Evolutionary conservation across 2,797 vertebrate genomes (phyloP), one percentile per base, ranked within the genome.

Genomic region (Rhabdomys pumilio): DNA sequence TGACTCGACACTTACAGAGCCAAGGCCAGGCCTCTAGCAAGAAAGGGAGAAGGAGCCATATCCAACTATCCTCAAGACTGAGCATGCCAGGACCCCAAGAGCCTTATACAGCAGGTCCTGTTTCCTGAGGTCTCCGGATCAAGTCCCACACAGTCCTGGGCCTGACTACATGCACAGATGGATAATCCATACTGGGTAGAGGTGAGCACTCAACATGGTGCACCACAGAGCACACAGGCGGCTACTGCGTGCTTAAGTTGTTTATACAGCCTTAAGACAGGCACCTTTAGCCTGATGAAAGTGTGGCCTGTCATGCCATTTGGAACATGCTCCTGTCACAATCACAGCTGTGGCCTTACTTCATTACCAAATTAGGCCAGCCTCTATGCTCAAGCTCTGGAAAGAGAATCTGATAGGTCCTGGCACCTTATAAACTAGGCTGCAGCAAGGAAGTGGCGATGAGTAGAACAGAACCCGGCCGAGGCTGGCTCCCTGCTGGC

Each of bases 161-260:
- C 41, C 50, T 17, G 69, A 65, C 47, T 0, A 13, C 13, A 17
- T 47, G 10, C 19, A 11, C 80, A 72, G 6, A 15, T 9, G 24
- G 50, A 55, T 20, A 84, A 15, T 50, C 59, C 24, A 6, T 55
- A 31, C 34, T 41, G 20, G 11, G 44, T 22, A 67, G 44, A n/a
- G 12, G 31, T 11, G 20, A 57, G 57, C 59, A 57, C 22, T 20
- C 29, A 34, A 44, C 38, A 10, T 0, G 0, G 38, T 38, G 34
- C 76, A 8, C n/a, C 55, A 8, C 2, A 44, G 13, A 38, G 24
- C 61, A 47, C 4, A 20, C 9, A 17, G 6, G 55, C 75, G n/a
- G 1, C 80, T 26, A 50, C 50, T 17, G 7, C 2, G 2, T 0
- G 1, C 19, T 13, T 59, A 6, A 65, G n/a, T 3, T 10, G 20